Percentiles rank a stretch among this genome's conserved stretches.
phyloP scores from a whole-genome alignment of 2,888 invertebrate species.

The Cheilosia variabilis region DNA sequence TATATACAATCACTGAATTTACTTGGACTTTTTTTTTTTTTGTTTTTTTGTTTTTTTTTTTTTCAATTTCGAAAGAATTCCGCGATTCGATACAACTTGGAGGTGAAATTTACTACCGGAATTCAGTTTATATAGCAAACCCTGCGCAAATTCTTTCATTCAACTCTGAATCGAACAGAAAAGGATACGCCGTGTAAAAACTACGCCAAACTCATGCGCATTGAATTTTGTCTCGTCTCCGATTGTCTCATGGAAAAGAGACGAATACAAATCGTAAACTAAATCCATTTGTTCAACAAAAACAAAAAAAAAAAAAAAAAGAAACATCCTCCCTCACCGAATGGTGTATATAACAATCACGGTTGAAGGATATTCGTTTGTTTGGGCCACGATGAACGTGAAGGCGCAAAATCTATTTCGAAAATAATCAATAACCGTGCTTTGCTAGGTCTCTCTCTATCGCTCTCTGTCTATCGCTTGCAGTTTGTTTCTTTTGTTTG shows the following conservation, averaged over 20 bases:
- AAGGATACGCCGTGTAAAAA: background rate
- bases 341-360: too few relatives aligned
- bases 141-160: background rate
- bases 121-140: background rate
- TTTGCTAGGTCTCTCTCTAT: background rate
- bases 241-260: too few relatives aligned
- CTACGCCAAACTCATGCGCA: background rate
- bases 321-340: too few relatives aligned
- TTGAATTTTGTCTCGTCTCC: background rate
- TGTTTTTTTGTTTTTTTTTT: background rate
- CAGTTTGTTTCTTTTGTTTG: slow-evolving; percentile 12
- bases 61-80: background rate
- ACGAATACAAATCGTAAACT: too few relatives aligned
- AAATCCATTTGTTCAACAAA: too few relatives aligned
- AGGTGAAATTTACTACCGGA: background rate
- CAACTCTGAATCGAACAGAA: background rate
- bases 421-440: slow-evolving; percentile 18
- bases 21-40: background rate
- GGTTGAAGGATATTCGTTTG: too few relatives aligned
- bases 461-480: slow-evolving; percentile 1
- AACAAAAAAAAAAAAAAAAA: too few relatives aligned
- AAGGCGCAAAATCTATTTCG: slow-evolving; percentile 8
- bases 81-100: background rate
- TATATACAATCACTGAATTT: background rate
- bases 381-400: background rate